phyloP scores from a whole-genome alignment of 2,797 vertebrate genomes.

The Macropus fuliginosus region DNA sequence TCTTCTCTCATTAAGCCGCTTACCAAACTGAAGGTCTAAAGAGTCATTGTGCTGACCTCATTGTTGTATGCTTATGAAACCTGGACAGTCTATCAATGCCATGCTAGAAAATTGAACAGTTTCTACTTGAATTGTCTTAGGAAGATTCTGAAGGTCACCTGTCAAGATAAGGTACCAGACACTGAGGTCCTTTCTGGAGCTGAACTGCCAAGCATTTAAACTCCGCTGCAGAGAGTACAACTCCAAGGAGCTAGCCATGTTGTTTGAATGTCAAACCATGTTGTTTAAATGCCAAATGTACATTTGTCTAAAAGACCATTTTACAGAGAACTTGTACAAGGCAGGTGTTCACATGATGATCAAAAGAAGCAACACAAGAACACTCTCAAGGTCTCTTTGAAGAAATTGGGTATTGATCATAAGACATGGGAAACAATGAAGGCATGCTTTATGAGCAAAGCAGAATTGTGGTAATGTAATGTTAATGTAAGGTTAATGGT shows the following conservation, averaged over 20 bases:
- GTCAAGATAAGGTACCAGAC: too few relatives aligned
- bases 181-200: not conserved
- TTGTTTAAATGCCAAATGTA: not conserved
- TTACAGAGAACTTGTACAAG: not conserved
- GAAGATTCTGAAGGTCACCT: not conserved
- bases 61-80: not conserved
- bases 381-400: too few relatives aligned
- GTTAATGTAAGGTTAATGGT: too few relatives aligned
- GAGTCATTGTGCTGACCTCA: not conserved
- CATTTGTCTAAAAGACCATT: not conserved
- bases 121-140: not conserved
- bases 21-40: not conserved
- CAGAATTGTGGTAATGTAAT: too few relatives aligned
- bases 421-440: not conserved
- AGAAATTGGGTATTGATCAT: too few relatives aligned
- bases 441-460: too few relatives aligned
- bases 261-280: not conserved
- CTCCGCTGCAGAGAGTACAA: too few relatives aligned
- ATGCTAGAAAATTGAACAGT: not conserved
- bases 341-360: not conserved
- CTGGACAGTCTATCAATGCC: not conserved
- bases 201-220: not conserved
- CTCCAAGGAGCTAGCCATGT: not conserved
- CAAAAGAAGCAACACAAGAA: not conserved
- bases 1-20: not conserved